Conservation (phyloP, 2,888 invertebrate genomes). For the Clepsis dumicolana region DNA sequence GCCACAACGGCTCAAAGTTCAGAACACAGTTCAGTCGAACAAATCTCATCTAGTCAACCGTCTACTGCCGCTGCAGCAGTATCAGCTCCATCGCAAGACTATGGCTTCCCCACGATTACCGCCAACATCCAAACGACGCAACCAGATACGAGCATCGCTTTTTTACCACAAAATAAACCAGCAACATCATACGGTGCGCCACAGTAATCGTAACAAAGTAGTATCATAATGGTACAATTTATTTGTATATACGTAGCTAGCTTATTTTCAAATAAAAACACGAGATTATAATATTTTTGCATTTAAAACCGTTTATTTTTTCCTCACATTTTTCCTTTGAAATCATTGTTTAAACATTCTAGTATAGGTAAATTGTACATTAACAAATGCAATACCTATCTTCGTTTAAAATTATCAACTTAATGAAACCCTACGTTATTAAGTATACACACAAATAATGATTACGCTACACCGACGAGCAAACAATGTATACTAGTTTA, state of each 20-base stretch:
- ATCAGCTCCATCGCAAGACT: conserved; percentile 54
- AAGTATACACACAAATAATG: not conserved
- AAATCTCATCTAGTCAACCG: conserved; percentile 52
- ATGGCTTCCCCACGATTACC: conserved; percentile 59
- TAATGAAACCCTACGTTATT: not conserved
- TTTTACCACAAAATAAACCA: conserved; percentile 71
- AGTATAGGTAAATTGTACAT: not conserved
- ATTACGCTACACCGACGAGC: too few relatives aligned
- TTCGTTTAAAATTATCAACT: not conserved
- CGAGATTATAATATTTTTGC: not conserved
- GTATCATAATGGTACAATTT: not conserved
- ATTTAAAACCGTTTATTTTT: not conserved
- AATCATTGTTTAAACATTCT: not conserved
- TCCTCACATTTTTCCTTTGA: not conserved
- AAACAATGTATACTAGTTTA: too few relatives aligned
- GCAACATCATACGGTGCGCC: conserved; percentile 70
- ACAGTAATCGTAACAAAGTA: conserved; percentile 53
- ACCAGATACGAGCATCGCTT: conserved; percentile 56
- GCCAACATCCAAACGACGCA: conserved; percentile 54
- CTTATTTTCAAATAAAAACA: not conserved
- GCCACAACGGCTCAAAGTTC: conserved; percentile 35
- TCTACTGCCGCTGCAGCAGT: conserved; percentile 44
- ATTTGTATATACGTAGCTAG: conserved; percentile 6
- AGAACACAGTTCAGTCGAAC: conserved; percentile 47
- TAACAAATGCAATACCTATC: not conserved